Conservation (phyloP, 2,888 invertebrate genomes). For the Mimumesa dahlbomi region DNA sequence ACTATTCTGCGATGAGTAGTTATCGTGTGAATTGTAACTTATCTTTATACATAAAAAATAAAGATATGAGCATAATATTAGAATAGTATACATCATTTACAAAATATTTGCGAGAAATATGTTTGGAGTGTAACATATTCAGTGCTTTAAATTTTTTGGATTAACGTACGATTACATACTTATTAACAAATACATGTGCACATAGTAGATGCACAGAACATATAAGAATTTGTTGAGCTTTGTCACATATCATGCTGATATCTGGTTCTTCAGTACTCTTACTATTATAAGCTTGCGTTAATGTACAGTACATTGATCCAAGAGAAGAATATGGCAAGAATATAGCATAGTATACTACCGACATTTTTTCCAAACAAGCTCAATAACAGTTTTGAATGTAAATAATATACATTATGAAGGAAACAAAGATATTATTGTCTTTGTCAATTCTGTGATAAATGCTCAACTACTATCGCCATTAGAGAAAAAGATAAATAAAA, state of each 20-base stretch:
- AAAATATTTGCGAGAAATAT: conserved; percentile 4
- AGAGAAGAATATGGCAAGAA: conserved; percentile 13
- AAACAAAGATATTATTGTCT: conserved; percentile 19
- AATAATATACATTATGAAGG: conserved; percentile 4
- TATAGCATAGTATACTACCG: conserved; percentile 9
- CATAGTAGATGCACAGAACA: conserved; percentile 22
- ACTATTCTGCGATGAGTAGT: neutral
- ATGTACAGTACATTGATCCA: conserved; percentile 5
- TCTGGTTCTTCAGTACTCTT: no score
- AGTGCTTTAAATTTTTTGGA: conserved; percentile 3
- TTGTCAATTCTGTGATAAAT: neutral
- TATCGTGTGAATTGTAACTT: neutral
- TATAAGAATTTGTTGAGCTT: conserved; percentile 22
- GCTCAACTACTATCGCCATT: no score
- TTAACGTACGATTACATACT: neutral
- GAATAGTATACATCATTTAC: conserved; percentile 25
- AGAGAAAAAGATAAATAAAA: no score
- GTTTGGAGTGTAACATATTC: conserved; percentile 5
- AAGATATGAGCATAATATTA: conserved; percentile 8
- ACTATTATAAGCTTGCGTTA: no score
- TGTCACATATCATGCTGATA: conserved; percentile 3
- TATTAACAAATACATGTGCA: conserved; percentile 18
- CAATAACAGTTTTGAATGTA: neutral
- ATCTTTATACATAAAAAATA: neutral
- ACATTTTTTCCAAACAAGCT: conserved; percentile 9